phyloP scores from a whole-genome alignment of 2,888 invertebrate genomes.

The Tipula unca region DNA sequence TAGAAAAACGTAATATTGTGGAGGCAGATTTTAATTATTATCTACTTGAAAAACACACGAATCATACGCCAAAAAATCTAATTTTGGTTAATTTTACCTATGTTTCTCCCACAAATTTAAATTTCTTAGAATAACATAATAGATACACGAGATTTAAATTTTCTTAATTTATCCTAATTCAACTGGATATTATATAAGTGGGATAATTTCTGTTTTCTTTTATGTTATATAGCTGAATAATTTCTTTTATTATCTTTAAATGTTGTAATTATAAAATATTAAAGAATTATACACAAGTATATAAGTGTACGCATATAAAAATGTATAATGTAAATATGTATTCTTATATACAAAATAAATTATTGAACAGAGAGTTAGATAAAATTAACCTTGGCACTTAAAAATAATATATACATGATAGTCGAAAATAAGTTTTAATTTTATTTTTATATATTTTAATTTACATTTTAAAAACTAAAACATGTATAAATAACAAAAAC shows the following conservation, averaged over 20 bases:
- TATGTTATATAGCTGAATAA: not conserved
- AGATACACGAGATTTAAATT: not conserved
- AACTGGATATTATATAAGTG: not conserved
- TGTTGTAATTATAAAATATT: not conserved
- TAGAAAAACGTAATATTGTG: not conserved
- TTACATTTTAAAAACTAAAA: not conserved
- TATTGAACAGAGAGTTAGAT: not conserved
- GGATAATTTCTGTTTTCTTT: not conserved
- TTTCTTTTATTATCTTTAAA: not conserved
- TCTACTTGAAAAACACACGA: not conserved
- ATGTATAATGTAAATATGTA: not conserved
- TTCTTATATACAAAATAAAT: not conserved
- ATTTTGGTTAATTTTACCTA: not conserved
- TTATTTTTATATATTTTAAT: not conserved
- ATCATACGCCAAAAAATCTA: not conserved
- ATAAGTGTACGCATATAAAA: not conserved
- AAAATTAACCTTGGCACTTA: conserved; percentile 8
- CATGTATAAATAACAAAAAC: not conserved
- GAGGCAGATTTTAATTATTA: not conserved
- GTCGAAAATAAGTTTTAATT: not conserved
- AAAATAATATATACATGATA: not conserved
- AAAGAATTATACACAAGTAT: not conserved
- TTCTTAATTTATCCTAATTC: not conserved
- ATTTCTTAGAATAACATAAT: not conserved
- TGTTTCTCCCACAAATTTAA: not conserved